Evolutionary conservation across 2,888 invertebrate species (phyloP).

Genomic region (Rotaria sp.): DNA sequence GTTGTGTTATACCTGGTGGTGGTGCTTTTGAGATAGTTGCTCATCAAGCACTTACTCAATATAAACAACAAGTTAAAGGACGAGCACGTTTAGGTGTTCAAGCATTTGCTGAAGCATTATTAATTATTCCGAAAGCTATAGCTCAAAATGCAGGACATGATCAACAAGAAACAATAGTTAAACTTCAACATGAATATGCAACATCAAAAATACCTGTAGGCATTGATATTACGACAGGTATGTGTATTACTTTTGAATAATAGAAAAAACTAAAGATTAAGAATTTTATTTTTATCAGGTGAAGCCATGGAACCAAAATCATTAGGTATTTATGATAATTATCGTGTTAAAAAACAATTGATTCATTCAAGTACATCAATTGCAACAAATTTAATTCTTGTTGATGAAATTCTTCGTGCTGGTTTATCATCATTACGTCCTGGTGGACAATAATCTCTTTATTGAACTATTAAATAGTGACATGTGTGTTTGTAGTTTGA

Average conservation of each 20-base stretch:
- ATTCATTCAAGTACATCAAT: slow-evolving; percentile 86
- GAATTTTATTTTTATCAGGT: slow-evolving; percentile 42
- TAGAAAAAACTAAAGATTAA: neutral
- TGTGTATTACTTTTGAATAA: neutral
- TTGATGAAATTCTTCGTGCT: slow-evolving; percentile 98
- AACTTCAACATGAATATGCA: slow-evolving; percentile 77
- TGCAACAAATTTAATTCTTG: slow-evolving; percentile 88
- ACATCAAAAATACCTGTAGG: slow-evolving; percentile 65
- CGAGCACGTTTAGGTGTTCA: slow-evolving; percentile 54
- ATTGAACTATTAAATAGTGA: neutral
- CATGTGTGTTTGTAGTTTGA: neutral
- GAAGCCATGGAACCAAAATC: slow-evolving; percentile 78
- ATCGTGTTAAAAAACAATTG: slow-evolving; percentile 89
- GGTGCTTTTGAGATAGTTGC: slow-evolving; percentile 84
- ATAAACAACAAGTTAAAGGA: slow-evolving; percentile 63
- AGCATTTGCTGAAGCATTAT: slow-evolving; percentile 87
- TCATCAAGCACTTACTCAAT: slow-evolving; percentile 70
- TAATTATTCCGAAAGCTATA: slow-evolving; percentile 77
- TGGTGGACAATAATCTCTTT: slow-evolving; percentile 12
- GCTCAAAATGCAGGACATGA: slow-evolving; percentile 92
- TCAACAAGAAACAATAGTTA: slow-evolving; percentile 81
- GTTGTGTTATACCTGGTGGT: slow-evolving; percentile 76
- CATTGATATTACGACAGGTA: slow-evolving; percentile 73
- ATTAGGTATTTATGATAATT: slow-evolving; percentile 86
- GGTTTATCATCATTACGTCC: slow-evolving; percentile 78